phyloP scores from a whole-genome alignment of 2,888 invertebrate genomes.

The Fragum fragum region DNA sequence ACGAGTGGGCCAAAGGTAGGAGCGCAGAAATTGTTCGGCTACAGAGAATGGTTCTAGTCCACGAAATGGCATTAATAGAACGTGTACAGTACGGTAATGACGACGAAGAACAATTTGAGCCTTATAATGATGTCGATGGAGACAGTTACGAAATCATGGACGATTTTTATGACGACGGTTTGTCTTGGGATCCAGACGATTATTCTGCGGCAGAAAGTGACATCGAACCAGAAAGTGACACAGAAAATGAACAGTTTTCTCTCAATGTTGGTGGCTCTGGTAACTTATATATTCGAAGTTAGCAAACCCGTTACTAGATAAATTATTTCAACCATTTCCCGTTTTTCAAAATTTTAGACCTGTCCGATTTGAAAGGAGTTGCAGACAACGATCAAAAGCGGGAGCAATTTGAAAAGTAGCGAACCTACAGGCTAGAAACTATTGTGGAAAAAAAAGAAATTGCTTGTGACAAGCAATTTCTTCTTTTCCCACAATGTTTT shows the following conservation, averaged over 20 bases:
- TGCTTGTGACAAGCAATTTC: neutral
- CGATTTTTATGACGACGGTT: neutral
- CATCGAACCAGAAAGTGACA: neutral
- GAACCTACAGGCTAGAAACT: no score
- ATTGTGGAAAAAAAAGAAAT: no score
- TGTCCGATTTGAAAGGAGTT: no score
- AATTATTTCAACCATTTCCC: no score
- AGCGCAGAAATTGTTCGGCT: slow-evolving; percentile 23
- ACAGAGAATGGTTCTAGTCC: slow-evolving; percentile 14
- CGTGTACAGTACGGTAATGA: slow-evolving; percentile 19
- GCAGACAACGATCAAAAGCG: no score
- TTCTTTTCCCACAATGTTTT: slow-evolving; percentile 13
- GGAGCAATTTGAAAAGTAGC: no score
- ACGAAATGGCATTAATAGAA: neutral
- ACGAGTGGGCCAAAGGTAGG: slow-evolving; percentile 31
- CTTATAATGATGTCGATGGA: slow-evolving; percentile 12
- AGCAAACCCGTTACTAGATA: no score
- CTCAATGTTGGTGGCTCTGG: neutral
- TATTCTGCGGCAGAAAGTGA: neutral
- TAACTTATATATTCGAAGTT: no score
- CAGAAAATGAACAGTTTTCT: neutral
- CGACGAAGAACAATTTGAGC: neutral
- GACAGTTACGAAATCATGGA: slow-evolving; percentile 4
- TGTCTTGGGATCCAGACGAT: neutral
- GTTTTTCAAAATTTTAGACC: no score